Evolutionary conservation across 2,113 vertebrate species (phyloP), one percentile per base, ranked within the genome.

Genomic region (Phycodurus eques): DNA sequence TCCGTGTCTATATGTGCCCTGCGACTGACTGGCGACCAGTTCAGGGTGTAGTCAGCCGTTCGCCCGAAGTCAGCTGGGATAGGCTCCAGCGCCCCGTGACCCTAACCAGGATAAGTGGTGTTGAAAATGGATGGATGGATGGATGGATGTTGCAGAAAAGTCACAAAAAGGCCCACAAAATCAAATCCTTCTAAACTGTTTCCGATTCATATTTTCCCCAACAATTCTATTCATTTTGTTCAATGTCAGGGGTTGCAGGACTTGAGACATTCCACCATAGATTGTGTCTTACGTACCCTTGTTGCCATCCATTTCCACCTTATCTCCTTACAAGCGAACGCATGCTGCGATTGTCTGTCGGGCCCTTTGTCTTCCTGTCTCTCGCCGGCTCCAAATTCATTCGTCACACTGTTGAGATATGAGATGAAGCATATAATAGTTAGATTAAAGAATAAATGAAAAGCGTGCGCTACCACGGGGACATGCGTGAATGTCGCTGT

Each of bases 401-500:
- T 86, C 73, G 74, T 85, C 85, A 87, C 66, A 79, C 69, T 51
- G 81, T 78, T 76, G 70, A 77, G 73, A 86, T 84, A 89, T 85
- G 79, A 86, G 86, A 90, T 81, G 81, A 77, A 61, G 76, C 88
- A 84, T 88, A 87, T 87, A 90, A 87, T 80, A 76, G 80, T 86
- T 85, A 89, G 86, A 91, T 88, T 87, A 89, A 88, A 89, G 85
- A 83, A 89, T 89, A 83, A 90, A 89, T 83, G 76, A 20, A 74
- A 74, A 83, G 57, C 77, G 65, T 73, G 70, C 64, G 73, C 67
- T 71, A 64, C 68, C 11, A 14, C 64, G 9, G 53, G 62, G 71
- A 73, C 61, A 64, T 31, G 77, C 70, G 53, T 73, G 63, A 82
- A 82, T 46, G 54, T 80, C 70, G 68, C 74, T 75, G 82, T 72